Percentiles rank a stretch among this genome's conserved stretches.
Evolutionary conservation across 2,888 invertebrate species (phyloP).

Genomic region (Amiota mariae): DNA sequence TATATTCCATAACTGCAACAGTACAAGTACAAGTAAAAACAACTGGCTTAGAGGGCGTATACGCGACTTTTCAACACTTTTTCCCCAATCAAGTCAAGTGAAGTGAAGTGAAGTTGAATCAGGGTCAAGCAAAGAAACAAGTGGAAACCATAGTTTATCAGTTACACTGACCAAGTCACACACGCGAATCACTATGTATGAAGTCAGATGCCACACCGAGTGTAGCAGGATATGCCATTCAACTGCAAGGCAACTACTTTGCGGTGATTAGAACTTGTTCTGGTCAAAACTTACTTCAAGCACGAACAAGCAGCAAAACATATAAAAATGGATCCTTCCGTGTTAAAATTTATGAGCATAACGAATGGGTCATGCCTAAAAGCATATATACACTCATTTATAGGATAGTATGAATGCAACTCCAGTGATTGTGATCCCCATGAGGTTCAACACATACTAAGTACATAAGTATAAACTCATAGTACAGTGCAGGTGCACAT

Average conservation of each 20-base stretch:
- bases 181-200: not conserved
- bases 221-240: not conserved
- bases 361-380: not conserved
- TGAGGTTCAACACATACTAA: too few species aligned
- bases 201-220: not conserved
- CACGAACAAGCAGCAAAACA: not conserved
- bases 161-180: not conserved
- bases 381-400: not conserved
- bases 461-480: too few species aligned
- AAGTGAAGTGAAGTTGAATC: too few species aligned
- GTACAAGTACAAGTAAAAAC: too few species aligned
- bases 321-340: constrained; percentile 13
- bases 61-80: too few species aligned
- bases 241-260: constrained; percentile 9
- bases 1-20: too few species aligned
- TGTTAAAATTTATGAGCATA: constrained; percentile 22
- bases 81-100: too few species aligned
- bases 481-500: not conserved
- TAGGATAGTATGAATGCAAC: not conserved
- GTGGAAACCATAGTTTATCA: too few species aligned
- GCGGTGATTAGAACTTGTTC: constrained; percentile 21
- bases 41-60: too few species aligned
- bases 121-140: too few species aligned
- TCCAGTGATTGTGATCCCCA: too few species aligned
- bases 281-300: constrained; percentile 6